Conservation (phyloP, 2,113 vertebrate genomes). For the Pleuronectes platessa region DNA sequence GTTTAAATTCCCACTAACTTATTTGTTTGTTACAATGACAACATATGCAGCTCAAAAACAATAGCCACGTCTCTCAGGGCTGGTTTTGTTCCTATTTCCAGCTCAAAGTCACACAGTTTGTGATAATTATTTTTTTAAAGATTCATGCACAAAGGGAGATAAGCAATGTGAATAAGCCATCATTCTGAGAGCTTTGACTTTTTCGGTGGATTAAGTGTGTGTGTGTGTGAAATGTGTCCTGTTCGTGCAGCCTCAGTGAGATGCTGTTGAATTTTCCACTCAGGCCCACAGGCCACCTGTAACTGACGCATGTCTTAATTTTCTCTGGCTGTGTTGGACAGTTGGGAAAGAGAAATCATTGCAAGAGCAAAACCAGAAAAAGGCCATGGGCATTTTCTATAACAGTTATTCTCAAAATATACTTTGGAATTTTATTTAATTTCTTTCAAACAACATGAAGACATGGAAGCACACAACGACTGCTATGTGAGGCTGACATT, state of each 20-base stretch:
- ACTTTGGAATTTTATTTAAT: neutral
- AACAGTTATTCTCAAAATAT: neutral
- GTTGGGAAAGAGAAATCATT: slow-evolving; percentile 10
- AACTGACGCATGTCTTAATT: slow-evolving; percentile 13
- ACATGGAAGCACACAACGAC: too few species aligned
- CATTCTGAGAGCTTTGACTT: slow-evolving; percentile 3
- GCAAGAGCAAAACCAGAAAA: neutral
- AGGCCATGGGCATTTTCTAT: neutral
- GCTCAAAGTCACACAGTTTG: slow-evolving; percentile 2
- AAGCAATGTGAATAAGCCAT: neutral
- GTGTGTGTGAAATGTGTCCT: slow-evolving; percentile 20
- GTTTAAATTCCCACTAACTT: slow-evolving; percentile 7
- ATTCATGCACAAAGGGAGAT: slow-evolving; percentile 8
- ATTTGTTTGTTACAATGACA: slow-evolving; percentile 27
- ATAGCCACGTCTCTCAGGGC: neutral
- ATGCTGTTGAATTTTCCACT: slow-evolving; percentile 2
- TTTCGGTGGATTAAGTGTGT: slow-evolving; percentile 25
- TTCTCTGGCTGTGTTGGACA: neutral
- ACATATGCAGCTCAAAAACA: slow-evolving; percentile 21
- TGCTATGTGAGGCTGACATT: too few species aligned
- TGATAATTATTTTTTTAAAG: neutral
- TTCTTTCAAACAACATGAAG: neutral
- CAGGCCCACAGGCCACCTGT: neutral
- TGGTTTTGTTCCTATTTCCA: slow-evolving; percentile 16
- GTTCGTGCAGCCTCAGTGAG: slow-evolving; percentile 4